These are phyloP conservation scores for Standfussiana lucernea DNA, from an alignment of 2,888 invertebrate genomes.

Conservation along the genomic window DNA sequence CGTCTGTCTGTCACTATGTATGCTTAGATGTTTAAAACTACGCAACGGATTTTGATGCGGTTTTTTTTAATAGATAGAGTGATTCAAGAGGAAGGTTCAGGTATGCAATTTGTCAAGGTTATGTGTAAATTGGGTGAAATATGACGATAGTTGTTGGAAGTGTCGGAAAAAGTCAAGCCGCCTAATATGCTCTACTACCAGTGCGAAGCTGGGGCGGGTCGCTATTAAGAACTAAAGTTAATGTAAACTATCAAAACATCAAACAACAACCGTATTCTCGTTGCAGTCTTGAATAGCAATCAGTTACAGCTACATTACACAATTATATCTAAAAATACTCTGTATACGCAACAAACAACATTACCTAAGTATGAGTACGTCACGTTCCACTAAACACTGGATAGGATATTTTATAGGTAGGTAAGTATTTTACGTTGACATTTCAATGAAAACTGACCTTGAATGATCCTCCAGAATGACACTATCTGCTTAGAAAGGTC, in stretches of 20 bases:
- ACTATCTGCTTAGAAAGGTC: conserved; percentile 13
- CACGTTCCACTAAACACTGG: conserved; percentile 3
- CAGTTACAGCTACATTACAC: conserved; percentile 21
- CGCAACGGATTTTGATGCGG: too few relatives aligned
- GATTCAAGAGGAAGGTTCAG: too few relatives aligned
- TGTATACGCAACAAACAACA: conserved; percentile 8
- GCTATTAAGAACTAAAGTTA: background rate
- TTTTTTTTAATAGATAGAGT: too few relatives aligned
- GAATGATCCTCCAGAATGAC: conserved; percentile 17
- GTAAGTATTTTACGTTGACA: background rate
- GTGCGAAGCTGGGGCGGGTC: too few relatives aligned
- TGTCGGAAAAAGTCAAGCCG: too few relatives aligned
- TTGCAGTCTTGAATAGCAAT: conserved; percentile 19
- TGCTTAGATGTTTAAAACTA: too few relatives aligned
- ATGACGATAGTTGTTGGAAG: too few relatives aligned
- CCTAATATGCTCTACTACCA: too few relatives aligned
- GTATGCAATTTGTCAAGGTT: too few relatives aligned
- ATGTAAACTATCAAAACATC: background rate
- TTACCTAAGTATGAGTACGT: conserved; percentile 12
- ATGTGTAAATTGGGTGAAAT: too few relatives aligned
- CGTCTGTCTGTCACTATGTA: too few relatives aligned
- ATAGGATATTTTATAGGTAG: background rate
- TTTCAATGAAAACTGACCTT: conserved; percentile 33
- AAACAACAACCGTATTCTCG: conserved; percentile 1
- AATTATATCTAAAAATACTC: conserved; percentile 14